Conservation (phyloP, 2,113 vertebrate species). For the Sturnira hondurensis region DNA sequence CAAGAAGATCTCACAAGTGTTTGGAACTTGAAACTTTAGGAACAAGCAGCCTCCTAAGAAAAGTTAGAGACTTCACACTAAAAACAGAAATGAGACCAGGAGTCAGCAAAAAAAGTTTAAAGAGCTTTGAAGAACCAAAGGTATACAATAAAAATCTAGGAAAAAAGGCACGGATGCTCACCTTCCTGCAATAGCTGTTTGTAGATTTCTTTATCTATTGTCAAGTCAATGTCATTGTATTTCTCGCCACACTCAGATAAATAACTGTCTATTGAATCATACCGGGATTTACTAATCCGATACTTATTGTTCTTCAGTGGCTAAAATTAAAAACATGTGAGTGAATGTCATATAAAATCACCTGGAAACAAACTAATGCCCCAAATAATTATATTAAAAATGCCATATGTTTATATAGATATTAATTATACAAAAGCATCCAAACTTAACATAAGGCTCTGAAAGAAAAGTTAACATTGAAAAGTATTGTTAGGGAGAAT, state of each 20-base stretch:
- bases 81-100: slow-evolving; percentile 64
- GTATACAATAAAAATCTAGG: slow-evolving; percentile 46
- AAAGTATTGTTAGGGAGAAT: background rate
- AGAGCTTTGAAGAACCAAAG: slow-evolving; percentile 58
- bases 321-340: slow-evolving; percentile 79
- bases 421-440: background rate
- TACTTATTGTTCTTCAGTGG: slow-evolving; percentile 95
- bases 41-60: slow-evolving; percentile 55
- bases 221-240: slow-evolving; percentile 98
- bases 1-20: slow-evolving; percentile 51
- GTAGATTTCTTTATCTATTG: slow-evolving; percentile 93
- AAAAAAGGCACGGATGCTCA: slow-evolving; percentile 73
- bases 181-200: slow-evolving; percentile 92
- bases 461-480: background rate
- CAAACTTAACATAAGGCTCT: background rate
- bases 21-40: slow-evolving; percentile 55
- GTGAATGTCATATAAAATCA: background rate
- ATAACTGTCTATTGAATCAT: slow-evolving; percentile 99
- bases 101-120: slow-evolving; percentile 46
- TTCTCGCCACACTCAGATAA: slow-evolving; percentile 96
- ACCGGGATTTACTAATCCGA: slow-evolving; percentile 97
- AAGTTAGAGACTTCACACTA: slow-evolving; percentile 57
- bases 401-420: background rate
- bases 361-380: background rate
- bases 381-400: background rate